A percentile compares a stretch with the other conserved stretches of the same genome.
Conservation (phyloP, 2,113 vertebrate species). For the Callionymus lyra region DNA sequence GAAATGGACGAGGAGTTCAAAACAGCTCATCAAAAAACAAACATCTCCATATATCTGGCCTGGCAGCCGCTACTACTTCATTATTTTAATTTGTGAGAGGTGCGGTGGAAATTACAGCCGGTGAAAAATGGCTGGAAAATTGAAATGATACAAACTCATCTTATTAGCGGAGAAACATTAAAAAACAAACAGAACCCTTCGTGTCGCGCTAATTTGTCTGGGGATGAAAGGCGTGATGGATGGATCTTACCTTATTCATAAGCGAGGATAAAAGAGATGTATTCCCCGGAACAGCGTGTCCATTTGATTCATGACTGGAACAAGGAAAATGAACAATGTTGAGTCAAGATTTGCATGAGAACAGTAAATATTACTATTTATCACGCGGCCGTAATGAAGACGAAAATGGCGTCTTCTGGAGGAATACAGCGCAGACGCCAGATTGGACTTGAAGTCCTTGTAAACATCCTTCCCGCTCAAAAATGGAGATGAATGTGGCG, state of each 20-base stretch:
- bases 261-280: conserved; percentile 99
- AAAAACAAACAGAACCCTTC: conserved; percentile 91
- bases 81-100: conserved; percentile 99
- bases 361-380: conserved; percentile 75
- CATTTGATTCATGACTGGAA: conserved; percentile 99
- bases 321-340: conserved; percentile 90
- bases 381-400: conserved; percentile 64
- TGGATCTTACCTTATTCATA: conserved; percentile 99
- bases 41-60: conserved; percentile 89
- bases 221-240: conserved; percentile 90
- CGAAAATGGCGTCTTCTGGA: conserved; percentile 56
- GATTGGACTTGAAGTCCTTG: conserved; percentile 48
- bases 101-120: conserved; percentile 90
- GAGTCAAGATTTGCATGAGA: conserved; percentile 79
- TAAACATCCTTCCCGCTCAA: conserved; percentile 30
- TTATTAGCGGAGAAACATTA: conserved; percentile 99
- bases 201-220: conserved; percentile 87
- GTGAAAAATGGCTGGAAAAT: conserved; percentile 99
- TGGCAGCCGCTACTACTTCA: conserved; percentile 96
- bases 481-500: conserved; percentile 43
- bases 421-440: conserved; percentile 36
- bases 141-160: conserved; percentile 99
- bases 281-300: conserved; percentile 90
- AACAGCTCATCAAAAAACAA: conserved; percentile 78
- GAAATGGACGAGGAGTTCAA: conserved; percentile 68